Percentiles rank a stretch among this genome's conserved stretches.
Conservation (phyloP, 2,888 invertebrate genomes). For the Molorchus minor region DNA sequence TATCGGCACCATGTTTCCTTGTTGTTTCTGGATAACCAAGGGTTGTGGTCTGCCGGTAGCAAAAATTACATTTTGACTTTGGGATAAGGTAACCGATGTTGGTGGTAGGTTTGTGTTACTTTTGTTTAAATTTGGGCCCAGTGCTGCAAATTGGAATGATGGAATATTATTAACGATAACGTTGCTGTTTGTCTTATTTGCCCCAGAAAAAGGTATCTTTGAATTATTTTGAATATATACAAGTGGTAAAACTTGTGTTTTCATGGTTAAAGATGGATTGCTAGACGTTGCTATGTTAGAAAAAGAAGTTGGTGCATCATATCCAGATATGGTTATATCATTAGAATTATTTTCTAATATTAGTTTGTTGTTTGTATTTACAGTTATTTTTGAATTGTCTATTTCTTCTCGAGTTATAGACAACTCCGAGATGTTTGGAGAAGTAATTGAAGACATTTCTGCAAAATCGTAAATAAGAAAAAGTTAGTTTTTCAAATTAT, state of each 20-base stretch:
- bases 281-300: conserved; percentile 35
- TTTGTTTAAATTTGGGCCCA: conserved; percentile 44
- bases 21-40: conserved; percentile 68
- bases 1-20: conserved; percentile 56
- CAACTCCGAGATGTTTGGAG: conserved; percentile 38
- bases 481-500: conserved; percentile 39
- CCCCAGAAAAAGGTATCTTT: conserved; percentile 43
- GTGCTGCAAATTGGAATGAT: conserved; percentile 48
- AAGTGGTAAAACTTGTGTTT: conserved; percentile 66
- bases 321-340: conserved; percentile 47
- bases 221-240: conserved; percentile 69
- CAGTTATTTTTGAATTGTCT: conserved; percentile 40
- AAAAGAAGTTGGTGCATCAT: conserved; percentile 37
- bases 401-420: conserved; percentile 35
- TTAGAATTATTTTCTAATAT: conserved; percentile 47
- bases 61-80: conserved; percentile 52
- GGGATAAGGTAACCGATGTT: conserved; percentile 31
- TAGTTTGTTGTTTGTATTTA: conserved; percentile 40
- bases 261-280: conserved; percentile 46
- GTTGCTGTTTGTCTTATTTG: conserved; percentile 37
- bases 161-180: conserved; percentile 40
- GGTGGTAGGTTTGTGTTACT: conserved; percentile 38
- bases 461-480: conserved; percentile 45
- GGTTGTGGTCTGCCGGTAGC: conserved; percentile 61
- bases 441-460: conserved; percentile 52